Base-by-base conservation (phyloP, 2,888 invertebrate species). In the Idaea aversata region DNA sequence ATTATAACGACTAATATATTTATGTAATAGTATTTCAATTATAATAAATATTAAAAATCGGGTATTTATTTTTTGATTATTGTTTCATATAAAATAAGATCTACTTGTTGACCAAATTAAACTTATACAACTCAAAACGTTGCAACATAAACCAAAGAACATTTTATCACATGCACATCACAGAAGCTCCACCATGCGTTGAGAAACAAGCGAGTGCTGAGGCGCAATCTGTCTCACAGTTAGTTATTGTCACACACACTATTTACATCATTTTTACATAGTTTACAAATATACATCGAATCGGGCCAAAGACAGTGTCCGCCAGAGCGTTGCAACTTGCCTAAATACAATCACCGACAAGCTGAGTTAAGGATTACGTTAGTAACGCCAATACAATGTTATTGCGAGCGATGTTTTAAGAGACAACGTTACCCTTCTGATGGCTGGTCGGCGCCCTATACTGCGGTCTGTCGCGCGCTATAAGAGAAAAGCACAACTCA, bases 401-500 rank as follows among this genome's bases (percentile, higher is more conserved):
- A 86, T 78, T 83, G 79, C 82, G 83, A 82, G 83, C 81, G 81
- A 82, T 81, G 82, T 81, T 82, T 80, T 72, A 71, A 68, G 78
- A 82, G 80, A 78, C 72, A 87, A 91, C 89, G 79, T 93, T 93
- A 92, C 92, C 93, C 91, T 88, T 88, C 77, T 89, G 91, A 83
- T 93, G 93, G 75, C 88, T 90, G 80, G 88, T 76, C 75, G 92
- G 92, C 87, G 86, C 86, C 85, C 79, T 87, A 85, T 89, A 90
- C 83, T 80, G 79, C 83, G 85, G 85, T 80, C 87, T 86, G 86
- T 81, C 87, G 83, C 85, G 81, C 77, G 81, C 92, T 93, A 93
- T 85, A 90, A 92, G 88, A 93, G 82, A 90, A 92, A 91, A 81
- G 85, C 82, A 88, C 80, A 90, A 82, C 90, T 93, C 85, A 93